Conservation (phyloP, 2,113 vertebrate genomes). For the Eubucco bourcierii region DNA sequence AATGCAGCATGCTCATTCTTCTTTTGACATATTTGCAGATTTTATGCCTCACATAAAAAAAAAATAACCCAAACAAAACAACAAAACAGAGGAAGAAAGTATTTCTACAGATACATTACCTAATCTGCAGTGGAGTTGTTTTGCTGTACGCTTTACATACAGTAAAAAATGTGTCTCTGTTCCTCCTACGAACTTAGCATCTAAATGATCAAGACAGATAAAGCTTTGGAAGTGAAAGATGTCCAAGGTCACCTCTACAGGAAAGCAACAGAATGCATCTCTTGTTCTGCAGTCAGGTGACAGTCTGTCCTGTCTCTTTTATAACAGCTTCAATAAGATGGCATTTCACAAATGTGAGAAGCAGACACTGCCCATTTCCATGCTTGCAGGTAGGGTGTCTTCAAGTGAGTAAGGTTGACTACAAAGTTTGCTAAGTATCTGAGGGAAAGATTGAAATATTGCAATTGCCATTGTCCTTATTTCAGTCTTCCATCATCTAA, state of each 20-base stretch:
- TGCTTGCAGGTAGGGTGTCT: constrained; percentile 31
- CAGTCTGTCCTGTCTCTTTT: not conserved
- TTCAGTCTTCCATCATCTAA: not conserved
- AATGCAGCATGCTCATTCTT: not conserved
- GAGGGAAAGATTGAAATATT: constrained; percentile 21
- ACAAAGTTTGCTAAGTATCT: constrained; percentile 1
- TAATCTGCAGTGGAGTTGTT: constrained; percentile 21
- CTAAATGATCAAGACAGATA: constrained; percentile 20
- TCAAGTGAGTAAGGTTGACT: constrained; percentile 42
- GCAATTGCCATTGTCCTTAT: not conserved
- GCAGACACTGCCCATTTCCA: constrained; percentile 20
- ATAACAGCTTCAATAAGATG: not conserved
- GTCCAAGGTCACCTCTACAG: constrained; percentile 34
- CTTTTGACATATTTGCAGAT: constrained; percentile 40
- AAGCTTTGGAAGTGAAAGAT: constrained; percentile 5
- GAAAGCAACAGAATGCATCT: constrained; percentile 6
- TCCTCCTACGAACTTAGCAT: constrained; percentile 13
- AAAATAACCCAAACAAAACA: too few species aligned
- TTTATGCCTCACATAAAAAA: not conserved
- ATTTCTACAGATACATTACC: constrained; percentile 10
- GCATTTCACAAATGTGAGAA: not conserved
- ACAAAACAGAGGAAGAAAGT: not conserved
- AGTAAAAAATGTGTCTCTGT: constrained; percentile 7
- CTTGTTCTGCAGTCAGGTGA: constrained; percentile 1
- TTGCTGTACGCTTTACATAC: not conserved